A percentile compares a stretch with the other conserved stretches of the same genome.
phyloP scores from a whole-genome alignment of 2,888 invertebrate species.

The Litoditis marina region DNA sequence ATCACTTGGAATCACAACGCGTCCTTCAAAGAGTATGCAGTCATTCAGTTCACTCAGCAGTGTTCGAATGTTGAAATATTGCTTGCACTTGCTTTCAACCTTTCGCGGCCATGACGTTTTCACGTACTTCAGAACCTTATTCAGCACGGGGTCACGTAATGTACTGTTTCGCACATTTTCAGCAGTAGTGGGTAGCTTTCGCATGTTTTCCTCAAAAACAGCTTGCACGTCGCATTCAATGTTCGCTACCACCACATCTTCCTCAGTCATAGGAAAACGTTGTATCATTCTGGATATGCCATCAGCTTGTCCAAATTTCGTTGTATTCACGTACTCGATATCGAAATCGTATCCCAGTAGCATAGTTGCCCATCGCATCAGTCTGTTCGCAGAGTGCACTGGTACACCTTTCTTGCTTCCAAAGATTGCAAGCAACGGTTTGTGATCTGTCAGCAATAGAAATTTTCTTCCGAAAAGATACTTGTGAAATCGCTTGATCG shows the following conservation, averaged over 20 bases:
- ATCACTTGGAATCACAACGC: constrained; percentile 49
- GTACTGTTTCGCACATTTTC: too few species aligned
- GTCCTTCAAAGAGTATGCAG: too few species aligned
- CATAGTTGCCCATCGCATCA: constrained; percentile 51
- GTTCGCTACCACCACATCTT: too few species aligned
- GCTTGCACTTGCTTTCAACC: too few species aligned
- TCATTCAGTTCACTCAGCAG: too few species aligned
- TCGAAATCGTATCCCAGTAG: constrained; percentile 61
- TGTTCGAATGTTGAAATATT: too few species aligned
- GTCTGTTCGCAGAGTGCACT: constrained; percentile 49
- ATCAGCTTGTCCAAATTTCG: constrained; percentile 58
- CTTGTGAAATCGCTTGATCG: constrained; percentile 62
- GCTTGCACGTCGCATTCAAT: not conserved
- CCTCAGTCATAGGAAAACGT: too few species aligned
- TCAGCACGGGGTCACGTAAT: too few species aligned
- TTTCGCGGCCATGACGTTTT: too few species aligned
- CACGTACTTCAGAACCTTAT: too few species aligned
- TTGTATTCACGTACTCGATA: constrained; percentile 57
- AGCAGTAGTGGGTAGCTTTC: too few species aligned
- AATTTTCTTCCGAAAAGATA: constrained; percentile 63
- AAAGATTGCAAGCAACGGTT: constrained; percentile 59
- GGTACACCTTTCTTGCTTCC: constrained; percentile 43
- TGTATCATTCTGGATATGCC: constrained; percentile 54
- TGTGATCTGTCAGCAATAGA: constrained; percentile 49
- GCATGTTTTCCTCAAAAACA: constrained; percentile 15